phyloP scores from a whole-genome alignment of 1,140 invertebrate species.

The Drosophila elegans region DNA sequence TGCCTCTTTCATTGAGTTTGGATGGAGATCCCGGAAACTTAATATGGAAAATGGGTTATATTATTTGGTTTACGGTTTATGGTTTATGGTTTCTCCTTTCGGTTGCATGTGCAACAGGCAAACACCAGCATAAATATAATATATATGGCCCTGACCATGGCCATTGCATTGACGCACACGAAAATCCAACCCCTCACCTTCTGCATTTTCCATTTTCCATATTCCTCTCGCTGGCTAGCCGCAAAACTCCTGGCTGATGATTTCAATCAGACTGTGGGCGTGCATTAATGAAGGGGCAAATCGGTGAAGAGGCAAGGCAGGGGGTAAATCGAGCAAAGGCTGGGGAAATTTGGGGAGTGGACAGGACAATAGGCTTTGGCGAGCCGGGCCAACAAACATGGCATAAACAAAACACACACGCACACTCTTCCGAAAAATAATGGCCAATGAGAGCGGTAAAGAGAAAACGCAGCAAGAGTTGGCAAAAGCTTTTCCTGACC shows the following conservation, averaged over 20 bases:
- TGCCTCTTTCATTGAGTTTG: neutral
- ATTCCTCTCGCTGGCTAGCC: constrained; percentile 20
- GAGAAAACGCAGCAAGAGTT: constrained; percentile 2
- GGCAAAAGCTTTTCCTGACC: constrained; percentile 17
- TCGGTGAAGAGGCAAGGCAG: neutral
- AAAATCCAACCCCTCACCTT: neutral
- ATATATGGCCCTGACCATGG: constrained; percentile 42
- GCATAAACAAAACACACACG: constrained; percentile 49
- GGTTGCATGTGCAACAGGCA: constrained; percentile 74
- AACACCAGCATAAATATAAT: constrained; percentile 21
- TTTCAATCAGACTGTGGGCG: constrained; percentile 56
- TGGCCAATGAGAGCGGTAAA: constrained; percentile 22
- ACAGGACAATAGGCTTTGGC: constrained; percentile 16
- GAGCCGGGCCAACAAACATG: constrained; percentile 60
- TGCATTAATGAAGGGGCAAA: constrained; percentile 45
- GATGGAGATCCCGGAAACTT: neutral
- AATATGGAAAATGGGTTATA: constrained; percentile 27
- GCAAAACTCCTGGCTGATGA: constrained; percentile 40
- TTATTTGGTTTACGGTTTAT: constrained; percentile 25
- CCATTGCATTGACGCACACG: constrained; percentile 55
- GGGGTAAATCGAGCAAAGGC: constrained; percentile 11
- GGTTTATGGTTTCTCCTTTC: neutral
- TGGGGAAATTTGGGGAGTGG: constrained; percentile 10
- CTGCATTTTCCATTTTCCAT: constrained; percentile 2
- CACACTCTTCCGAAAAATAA: neutral